Evolutionary conservation across 2,888 invertebrate genomes (phyloP).

Genomic region (Creontiades dilutus): DNA sequence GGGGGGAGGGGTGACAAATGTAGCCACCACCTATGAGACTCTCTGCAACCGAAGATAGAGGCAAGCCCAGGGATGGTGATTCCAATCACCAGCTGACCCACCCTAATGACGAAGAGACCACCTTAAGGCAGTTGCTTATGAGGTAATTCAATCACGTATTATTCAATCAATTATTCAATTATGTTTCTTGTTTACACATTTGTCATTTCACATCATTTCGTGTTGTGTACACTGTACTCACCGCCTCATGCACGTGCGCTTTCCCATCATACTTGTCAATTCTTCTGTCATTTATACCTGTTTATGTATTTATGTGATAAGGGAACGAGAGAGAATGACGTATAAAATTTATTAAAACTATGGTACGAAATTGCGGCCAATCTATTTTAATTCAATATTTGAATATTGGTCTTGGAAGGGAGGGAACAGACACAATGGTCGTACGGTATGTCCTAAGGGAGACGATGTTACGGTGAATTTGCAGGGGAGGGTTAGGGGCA

Average conservation of each 20-base stretch:
- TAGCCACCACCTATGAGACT: conserved; percentile 74
- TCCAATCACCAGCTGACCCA: conserved; percentile 76
- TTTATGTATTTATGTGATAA: background rate
- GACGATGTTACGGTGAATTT: no score
- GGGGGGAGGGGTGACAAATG: conserved; percentile 73
- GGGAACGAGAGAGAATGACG: background rate
- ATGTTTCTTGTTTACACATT: background rate
- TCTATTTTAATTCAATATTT: no score
- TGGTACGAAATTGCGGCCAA: no score
- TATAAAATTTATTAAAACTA: background rate
- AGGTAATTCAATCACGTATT: conserved; percentile 82
- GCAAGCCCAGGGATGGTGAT: conserved; percentile 77
- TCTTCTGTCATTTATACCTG: background rate
- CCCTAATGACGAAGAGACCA: conserved; percentile 88
- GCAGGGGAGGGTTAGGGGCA: background rate
- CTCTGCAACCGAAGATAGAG: conserved; percentile 77
- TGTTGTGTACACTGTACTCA: background rate
- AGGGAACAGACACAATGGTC: no score
- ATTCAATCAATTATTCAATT: background rate
- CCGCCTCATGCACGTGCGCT: conserved; percentile 15
- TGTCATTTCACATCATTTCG: background rate
- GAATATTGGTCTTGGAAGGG: no score
- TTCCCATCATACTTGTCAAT: background rate
- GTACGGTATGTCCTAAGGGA: no score
- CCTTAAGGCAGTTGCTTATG: conserved; percentile 96